Base-by-base conservation (phyloP, 2,113 vertebrate species). In the Abramis brama region DNA sequence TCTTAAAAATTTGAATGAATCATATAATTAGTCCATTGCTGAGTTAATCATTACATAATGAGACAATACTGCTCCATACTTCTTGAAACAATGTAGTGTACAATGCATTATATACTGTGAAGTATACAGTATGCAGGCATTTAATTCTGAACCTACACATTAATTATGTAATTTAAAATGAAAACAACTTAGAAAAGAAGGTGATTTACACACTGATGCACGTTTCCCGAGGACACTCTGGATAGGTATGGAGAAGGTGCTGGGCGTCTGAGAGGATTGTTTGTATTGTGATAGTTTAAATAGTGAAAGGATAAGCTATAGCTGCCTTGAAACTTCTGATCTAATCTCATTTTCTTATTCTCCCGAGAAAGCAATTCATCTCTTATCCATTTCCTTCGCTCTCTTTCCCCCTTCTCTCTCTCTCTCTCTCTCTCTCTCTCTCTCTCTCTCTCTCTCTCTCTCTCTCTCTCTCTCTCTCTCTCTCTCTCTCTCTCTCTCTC, bases 271-370 rank as follows among this genome's bases (percentile, higher is more conserved):
- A 68, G 25, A 27, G 50, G 39, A 50, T 50, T 76, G 87, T 92
- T 93, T 93, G 91, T 89, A 90, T 93, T 94, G 91, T 93, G 91
- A 89, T 88, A 86, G 89, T 88, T 90, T 91, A 89, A 90, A 90
- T 91, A 94, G 92, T 94, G 92, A 92, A 91, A 91, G 91, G 93
- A 95, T 94, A 93, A 94, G 92, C 91, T 92, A 91, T 92, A 89
- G 93, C 76, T 80, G 89, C 91, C 92, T 94, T 93, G 91, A 93
- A 92, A 93, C 91, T 94, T 94, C 89, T 91, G 93, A 95, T 94
- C 89, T 91, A 91, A 94, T 95, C 93, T 88, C 17, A 64, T 86
- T 92, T 92, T 93, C 91, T 59, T 27, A 74, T 86, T 83, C 74
- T 47, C 59, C 91, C 92, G 87, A 90, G 92, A 91, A 92, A 93